Percentiles rank a stretch among this genome's conserved stretches.
phyloP scores from a whole-genome alignment of 2,888 invertebrate species.

The Quadroppia sp. region DNA sequence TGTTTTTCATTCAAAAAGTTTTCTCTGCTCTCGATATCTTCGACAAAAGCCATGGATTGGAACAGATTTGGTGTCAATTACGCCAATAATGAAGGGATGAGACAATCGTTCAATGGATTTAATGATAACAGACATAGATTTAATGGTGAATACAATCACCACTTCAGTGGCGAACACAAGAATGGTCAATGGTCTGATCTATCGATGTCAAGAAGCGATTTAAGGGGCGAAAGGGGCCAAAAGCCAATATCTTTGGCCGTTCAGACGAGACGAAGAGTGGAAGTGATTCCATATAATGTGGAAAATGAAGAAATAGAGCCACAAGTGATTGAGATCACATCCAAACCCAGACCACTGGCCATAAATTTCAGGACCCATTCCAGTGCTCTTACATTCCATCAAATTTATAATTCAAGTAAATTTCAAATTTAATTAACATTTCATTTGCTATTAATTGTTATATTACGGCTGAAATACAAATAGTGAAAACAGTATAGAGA shows the following conservation, averaged over 20 bases:
- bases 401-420: not conserved
- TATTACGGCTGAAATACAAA: too few species aligned
- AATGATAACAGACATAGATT: not conserved
- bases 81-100: not conserved
- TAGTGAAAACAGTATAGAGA: too few species aligned
- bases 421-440: too few species aligned
- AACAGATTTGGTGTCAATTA: not conserved
- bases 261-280: not conserved
- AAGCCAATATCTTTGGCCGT: conserved; percentile 7
- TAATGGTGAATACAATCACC: not conserved
- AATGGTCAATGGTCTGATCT: not conserved
- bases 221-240: not conserved
- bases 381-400: not conserved
- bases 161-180: not conserved
- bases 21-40: not conserved
- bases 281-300: conserved; percentile 8
- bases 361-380: not conserved
- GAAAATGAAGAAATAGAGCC: not conserved
- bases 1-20: not conserved
- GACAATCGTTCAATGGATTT: not conserved
- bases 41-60: not conserved
- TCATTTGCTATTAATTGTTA: too few species aligned
- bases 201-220: not conserved
- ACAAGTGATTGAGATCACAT: conserved; percentile 23
- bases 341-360: not conserved